These are phyloP conservation scores for Bicyclus anynana DNA, from an alignment of 1,140 invertebrate genomes.

Conservation along the genomic window DNA sequence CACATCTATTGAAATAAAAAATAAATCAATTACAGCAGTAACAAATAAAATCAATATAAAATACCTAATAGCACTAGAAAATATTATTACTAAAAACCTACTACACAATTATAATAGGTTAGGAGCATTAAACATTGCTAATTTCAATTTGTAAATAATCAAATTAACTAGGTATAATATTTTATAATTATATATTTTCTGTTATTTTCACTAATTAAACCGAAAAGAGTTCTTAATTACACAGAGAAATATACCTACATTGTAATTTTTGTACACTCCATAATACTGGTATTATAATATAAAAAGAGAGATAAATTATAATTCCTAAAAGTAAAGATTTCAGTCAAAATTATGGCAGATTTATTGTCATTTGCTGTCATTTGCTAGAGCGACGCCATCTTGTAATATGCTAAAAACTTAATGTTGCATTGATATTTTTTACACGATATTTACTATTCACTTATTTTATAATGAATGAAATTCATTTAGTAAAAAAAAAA, in stretches of 20 bases:
- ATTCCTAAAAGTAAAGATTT: too few species aligned
- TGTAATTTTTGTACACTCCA: background rate
- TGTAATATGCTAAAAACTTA: too few species aligned
- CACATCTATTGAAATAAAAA: slow-evolving; percentile 55
- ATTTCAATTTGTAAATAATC: background rate
- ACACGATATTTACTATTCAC: too few species aligned
- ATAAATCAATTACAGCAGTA: slow-evolving; percentile 38
- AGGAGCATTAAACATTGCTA: background rate
- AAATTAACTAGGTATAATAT: background rate
- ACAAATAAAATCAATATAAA: slow-evolving; percentile 42
- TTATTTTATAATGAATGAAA: too few species aligned
- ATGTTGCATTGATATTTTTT: too few species aligned
- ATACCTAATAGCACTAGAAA: slow-evolving; percentile 42
- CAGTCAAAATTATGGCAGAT: too few species aligned
- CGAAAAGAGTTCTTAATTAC: background rate
- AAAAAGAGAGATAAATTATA: too few species aligned
- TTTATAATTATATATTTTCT: background rate
- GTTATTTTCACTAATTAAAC: background rate
- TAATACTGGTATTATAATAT: background rate
- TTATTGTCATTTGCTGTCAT: too few species aligned
- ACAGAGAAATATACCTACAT: background rate
- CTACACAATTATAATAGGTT: slow-evolving; percentile 1
- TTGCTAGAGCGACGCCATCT: too few species aligned
- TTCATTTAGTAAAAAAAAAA: too few species aligned
- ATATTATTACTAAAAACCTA: slow-evolving; percentile 11